A percentile compares a stretch with the other conserved stretches of the same genome.
Conservation (phyloP, 53 echinoderm and acorn worm genomes). For the Glandiceps talaboti region DNA sequence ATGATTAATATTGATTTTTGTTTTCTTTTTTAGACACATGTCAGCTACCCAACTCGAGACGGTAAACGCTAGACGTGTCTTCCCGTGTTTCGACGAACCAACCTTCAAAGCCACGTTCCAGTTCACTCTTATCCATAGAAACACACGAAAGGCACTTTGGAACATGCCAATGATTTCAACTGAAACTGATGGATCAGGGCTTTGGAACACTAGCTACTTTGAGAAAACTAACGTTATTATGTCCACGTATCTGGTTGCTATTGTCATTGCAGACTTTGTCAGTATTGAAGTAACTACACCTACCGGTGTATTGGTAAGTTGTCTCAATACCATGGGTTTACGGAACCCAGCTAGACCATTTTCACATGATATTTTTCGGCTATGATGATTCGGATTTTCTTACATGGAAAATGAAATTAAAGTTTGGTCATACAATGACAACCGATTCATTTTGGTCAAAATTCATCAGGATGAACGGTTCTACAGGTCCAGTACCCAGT, state of each 20-base stretch:
- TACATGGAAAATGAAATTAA: too few relatives aligned
- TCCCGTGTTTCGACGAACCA: slow-evolving; percentile 90
- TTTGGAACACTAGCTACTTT: neutral
- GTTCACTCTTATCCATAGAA: slow-evolving; percentile 47
- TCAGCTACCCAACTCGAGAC: slow-evolving; percentile 85
- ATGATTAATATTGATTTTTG: too few relatives aligned
- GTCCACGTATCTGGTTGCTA: slow-evolving; percentile 65
- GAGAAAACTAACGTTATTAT: slow-evolving; percentile 40
- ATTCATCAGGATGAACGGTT: too few relatives aligned
- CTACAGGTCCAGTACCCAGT: too few relatives aligned
- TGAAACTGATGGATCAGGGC: neutral
- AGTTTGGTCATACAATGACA: too few relatives aligned
- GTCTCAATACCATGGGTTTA: neutral
- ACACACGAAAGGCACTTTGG: neutral
- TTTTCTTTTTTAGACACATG: slow-evolving; percentile 34
- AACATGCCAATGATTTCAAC: neutral
- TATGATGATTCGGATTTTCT: too few relatives aligned
- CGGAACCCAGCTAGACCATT: too few relatives aligned
- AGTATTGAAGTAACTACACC: slow-evolving; percentile 30
- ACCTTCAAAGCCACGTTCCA: slow-evolving; percentile 63
- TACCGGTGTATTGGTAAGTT: slow-evolving; percentile 59
- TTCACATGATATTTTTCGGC: too few relatives aligned
- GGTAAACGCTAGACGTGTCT: slow-evolving; percentile 65
- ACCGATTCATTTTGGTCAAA: slow-evolving; percentile 8
- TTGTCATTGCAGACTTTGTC: slow-evolving; percentile 64